A percentile compares a stretch with the other conserved stretches of the same genome.
phyloP scores from a whole-genome alignment of 2,888 invertebrate species.

The Cryptus armator region DNA sequence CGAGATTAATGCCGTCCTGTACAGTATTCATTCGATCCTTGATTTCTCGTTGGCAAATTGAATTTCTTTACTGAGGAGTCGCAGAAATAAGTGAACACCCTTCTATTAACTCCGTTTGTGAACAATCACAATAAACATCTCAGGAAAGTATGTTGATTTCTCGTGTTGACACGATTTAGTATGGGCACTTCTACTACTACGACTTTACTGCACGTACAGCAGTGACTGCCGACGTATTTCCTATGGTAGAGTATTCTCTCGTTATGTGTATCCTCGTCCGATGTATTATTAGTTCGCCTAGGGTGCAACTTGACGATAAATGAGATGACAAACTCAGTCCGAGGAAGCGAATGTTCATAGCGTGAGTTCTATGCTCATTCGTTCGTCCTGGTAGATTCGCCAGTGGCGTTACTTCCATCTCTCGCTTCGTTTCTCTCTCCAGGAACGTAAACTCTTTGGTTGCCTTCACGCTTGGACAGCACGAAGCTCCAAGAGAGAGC shows the following conservation, averaged over 20 bases:
- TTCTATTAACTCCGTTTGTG: neutral
- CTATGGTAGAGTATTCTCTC: slow-evolving; percentile 26
- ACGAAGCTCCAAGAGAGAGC: slow-evolving; percentile 16
- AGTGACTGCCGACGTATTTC: neutral
- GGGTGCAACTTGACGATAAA: slow-evolving; percentile 52
- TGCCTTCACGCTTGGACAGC: slow-evolving; percentile 57
- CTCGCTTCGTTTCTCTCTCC: slow-evolving; percentile 14
- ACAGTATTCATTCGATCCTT: slow-evolving; percentile 20
- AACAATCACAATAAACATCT: slow-evolving; percentile 41
- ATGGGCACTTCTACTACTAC: neutral
- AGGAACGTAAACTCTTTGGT: slow-evolving; percentile 43
- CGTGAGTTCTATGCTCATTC: slow-evolving; percentile 35
- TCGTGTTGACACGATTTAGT: slow-evolving; percentile 32
- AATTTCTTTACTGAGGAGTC: neutral
- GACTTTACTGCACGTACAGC: slow-evolving; percentile 2
- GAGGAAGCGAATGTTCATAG: slow-evolving; percentile 9
- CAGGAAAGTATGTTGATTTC: slow-evolving; percentile 49
- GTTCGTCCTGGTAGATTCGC: slow-evolving; percentile 35
- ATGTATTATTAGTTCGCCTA: slow-evolving; percentile 32
- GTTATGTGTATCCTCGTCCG: neutral
- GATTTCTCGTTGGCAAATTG: slow-evolving; percentile 38
- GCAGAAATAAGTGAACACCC: neutral
- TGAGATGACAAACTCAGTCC: slow-evolving; percentile 57
- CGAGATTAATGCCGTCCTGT: slow-evolving; percentile 27
- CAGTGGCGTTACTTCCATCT: slow-evolving; percentile 20